These are phyloP conservation scores for Anabacerthia variegaticeps DNA, from an alignment of 2,797 vertebrate genomes.

Conservation along the genomic window DNA sequence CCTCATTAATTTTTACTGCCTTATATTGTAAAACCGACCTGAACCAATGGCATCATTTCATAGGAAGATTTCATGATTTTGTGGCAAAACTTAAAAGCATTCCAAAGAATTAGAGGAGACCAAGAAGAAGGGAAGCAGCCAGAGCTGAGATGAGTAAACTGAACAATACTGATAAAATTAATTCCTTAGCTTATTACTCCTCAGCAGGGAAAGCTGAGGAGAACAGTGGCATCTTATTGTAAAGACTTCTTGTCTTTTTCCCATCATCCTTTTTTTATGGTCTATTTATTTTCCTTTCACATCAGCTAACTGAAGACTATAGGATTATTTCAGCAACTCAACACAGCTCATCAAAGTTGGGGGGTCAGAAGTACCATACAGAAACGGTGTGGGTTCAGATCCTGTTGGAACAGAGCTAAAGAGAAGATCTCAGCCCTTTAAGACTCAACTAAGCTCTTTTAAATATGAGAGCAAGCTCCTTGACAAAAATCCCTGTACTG, in stretches of 20 bases:
- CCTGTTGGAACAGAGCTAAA: not conserved
- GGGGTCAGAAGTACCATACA: not conserved
- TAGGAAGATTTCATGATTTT: not conserved
- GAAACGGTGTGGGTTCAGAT: not conserved
- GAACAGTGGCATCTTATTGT: constrained; percentile 14
- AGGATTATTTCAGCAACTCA: constrained; percentile 43
- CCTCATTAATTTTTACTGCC: not conserved
- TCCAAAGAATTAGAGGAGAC: constrained; percentile 36
- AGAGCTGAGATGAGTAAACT: constrained; percentile 25
- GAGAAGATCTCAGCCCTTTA: not conserved
- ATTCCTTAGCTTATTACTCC: constrained; percentile 28
- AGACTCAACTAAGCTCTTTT: constrained; percentile 19
- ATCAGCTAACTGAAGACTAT: constrained; percentile 37
- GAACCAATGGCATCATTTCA: constrained; percentile 13
- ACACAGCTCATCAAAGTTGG: constrained; percentile 1
- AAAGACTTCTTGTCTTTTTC: constrained; percentile 30
- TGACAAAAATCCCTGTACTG: constrained; percentile 2
- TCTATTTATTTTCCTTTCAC: constrained; percentile 17
- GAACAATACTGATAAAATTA: constrained; percentile 30
- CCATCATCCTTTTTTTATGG: not conserved
- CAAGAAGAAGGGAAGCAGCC: not conserved
- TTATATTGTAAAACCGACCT: constrained; percentile 9
- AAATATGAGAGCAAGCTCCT: constrained; percentile 9
- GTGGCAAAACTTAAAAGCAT: constrained; percentile 42
- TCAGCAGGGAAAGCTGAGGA: not conserved